Percentiles rank a stretch among this genome's conserved stretches.
Conservation (phyloP, 2,888 invertebrate genomes). For the Standfussiana lucernea region DNA sequence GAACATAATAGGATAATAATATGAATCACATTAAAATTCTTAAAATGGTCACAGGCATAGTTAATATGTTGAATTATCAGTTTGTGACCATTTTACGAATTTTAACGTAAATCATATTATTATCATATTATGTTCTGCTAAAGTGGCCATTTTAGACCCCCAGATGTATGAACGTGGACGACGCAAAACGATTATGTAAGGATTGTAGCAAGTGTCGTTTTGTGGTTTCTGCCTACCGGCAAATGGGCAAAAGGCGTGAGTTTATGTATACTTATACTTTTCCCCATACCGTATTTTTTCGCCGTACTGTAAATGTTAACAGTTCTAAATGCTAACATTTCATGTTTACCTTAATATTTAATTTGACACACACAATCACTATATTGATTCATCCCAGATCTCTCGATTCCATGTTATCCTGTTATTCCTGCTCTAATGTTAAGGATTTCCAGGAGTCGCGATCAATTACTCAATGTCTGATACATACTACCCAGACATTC, state of each 20-base stretch:
- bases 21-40: too few relatives aligned
- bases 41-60: too few relatives aligned
- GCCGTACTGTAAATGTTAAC: neutral
- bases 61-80: too few relatives aligned
- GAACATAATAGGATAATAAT: too few relatives aligned
- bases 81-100: too few relatives aligned
- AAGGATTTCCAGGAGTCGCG: neutral
- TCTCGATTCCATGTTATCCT: neutral
- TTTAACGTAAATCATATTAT: too few relatives aligned
- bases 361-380: neutral
- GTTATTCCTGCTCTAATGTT: neutral
- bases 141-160: too few relatives aligned
- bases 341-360: neutral
- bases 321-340: neutral
- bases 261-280: neutral
- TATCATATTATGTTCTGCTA: too few relatives aligned
- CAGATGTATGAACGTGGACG: neutral
- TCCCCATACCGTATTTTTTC: neutral
- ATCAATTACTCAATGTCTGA: conserved; percentile 32
- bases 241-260: neutral
- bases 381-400: too few relatives aligned
- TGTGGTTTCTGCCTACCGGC: neutral
- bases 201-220: neutral
- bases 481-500: conserved; percentile 9
- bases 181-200: neutral